Base-by-base conservation (phyloP, 2,113 vertebrate genomes). In the Xiphorhynchus elegans region DNA sequence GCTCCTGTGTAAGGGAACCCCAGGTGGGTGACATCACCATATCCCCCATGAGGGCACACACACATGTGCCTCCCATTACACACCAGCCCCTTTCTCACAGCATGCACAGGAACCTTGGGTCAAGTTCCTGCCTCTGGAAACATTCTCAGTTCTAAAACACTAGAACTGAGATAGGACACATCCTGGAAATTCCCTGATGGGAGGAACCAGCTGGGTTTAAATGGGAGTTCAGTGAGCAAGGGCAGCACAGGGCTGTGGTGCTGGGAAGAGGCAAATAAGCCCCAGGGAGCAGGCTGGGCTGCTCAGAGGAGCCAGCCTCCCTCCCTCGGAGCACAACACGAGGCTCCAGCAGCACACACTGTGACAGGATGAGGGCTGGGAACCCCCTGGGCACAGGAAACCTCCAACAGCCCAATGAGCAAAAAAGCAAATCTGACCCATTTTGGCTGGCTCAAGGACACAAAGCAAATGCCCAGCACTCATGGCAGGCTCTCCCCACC, bases 11-110 rank as follows among this genome's bases (percentile, higher is more conserved):
- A 1, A 0, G 35, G 25, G 59, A 62, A 25, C 6, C 62, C 69
- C 6, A 0, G 53, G 2, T 2, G 0, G 33, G 26, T 29, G 62
- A 19, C 17, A 64, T 5, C 2, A 2, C 29, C 1, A 0, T 42
- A 40, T 4, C 15, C 18, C 47, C 19, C 1, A 0, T 0, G 20
- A 7, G 19, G 5, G 24, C 13, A 2, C 50, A 4, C 52, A 40
- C 20, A 1, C 7, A 0, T 3, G 12, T 10, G 31, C 35, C 31
- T 31, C 13, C 63, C 50, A 23, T 18, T 5, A 6, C 69, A 6
- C 1, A 15, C 37, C 81, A 13, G 29, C 66, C 39, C 52, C 60
- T 58, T 72, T 35, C 82, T 85, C 82, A 78, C 7, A 2, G 78
- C 74, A 60, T 3, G 0, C 6, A 7, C 16, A 2, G 52, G 58